Evolutionary conservation across 1,140 invertebrate genomes (phyloP).

Genomic region (Muscidifurax raptorellus): DNA sequence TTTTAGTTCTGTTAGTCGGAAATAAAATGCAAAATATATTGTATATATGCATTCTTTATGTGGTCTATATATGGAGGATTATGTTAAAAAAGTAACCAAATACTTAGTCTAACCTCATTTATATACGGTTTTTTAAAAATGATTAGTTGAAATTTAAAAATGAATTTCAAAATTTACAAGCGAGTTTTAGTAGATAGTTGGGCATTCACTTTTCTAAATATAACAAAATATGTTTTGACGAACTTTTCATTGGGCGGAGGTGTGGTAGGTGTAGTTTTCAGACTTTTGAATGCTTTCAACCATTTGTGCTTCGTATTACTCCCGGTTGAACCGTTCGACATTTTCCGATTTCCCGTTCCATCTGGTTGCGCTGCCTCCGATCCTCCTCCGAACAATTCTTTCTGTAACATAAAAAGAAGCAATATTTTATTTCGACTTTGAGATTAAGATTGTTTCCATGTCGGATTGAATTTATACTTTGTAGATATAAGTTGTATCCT

Average conservation of each 20-base stretch:
- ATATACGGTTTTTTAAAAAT: too few relatives aligned
- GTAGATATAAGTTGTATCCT: too few relatives aligned
- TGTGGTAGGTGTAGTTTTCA: constrained; percentile 85
- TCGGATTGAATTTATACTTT: too few relatives aligned
- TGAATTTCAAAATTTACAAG: not conserved
- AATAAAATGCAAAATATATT: not conserved
- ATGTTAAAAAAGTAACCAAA: too few relatives aligned
- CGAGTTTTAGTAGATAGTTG: too few relatives aligned
- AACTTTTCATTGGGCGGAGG: constrained; percentile 77
- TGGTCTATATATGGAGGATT: too few relatives aligned
- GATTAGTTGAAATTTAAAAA: not conserved
- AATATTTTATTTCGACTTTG: not conserved
- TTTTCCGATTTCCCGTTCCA: constrained; percentile 84
- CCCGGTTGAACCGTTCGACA: constrained; percentile 89
- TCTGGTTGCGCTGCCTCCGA: constrained; percentile 79
- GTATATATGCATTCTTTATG: too few relatives aligned
- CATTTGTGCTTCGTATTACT: constrained; percentile 96
- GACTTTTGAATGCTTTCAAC: constrained; percentile 96
- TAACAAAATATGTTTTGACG: not conserved
- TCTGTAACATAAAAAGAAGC: constrained; percentile 80
- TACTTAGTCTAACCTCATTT: too few relatives aligned
- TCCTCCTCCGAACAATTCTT: constrained; percentile 89
- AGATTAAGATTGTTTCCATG: too few relatives aligned
- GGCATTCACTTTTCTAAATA: not conserved
- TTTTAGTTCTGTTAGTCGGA: not conserved